Evolutionary conservation across 2,888 invertebrate genomes (phyloP), one percentile per base, ranked within the genome.

Genomic region (Lydus trimaculatus): DNA sequence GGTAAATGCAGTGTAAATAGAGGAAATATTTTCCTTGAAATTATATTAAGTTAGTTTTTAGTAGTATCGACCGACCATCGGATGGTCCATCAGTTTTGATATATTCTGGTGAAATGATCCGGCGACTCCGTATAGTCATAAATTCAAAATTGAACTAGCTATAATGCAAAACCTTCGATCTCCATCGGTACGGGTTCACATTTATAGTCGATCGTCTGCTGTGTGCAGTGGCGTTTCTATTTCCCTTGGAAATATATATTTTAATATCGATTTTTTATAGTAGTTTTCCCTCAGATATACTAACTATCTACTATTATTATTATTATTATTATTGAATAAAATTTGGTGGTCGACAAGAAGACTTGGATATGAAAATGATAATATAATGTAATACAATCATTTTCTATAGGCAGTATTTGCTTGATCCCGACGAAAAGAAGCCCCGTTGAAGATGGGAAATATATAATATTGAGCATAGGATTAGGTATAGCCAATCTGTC

Each of bases 401-500:
- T 71, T 68, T 69, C 71, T 68, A 70, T 69, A 59, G 68, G 58
- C 31, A 61, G 66, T 65, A 63, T 71, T 65, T 48, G 20, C 20
- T 20, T 48, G 48, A 48, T 48, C 48, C 48, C 5, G 17, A 15
- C 61, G 65, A 65, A 23, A 31, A 43, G 67, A 67, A 65, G 63
- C 64, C 67, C 62, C 61, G 58, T 64, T 73, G 67, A 73, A 66
- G 71, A 66, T 69, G 15, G 76, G 77, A 78, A 77, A 82, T 82
- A 80, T 82, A 81, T 83, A 81, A 82, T 83, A 83, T 83, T 79
- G 82, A 81, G 81, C 79, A 81, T 75, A 74, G 83, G 84, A 84
- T 85, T 85, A 84, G 80, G 81, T 79, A 79, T 81, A 83, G 82
- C 83, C 84, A 84, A 84, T 84, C 83, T 84, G 81, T 82, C 81